Percentiles rank a stretch among this genome's conserved stretches.
These are phyloP conservation scores for Apodemia duryi DNA, from an alignment of 2,888 invertebrate genomes.

Conservation along the genomic window DNA sequence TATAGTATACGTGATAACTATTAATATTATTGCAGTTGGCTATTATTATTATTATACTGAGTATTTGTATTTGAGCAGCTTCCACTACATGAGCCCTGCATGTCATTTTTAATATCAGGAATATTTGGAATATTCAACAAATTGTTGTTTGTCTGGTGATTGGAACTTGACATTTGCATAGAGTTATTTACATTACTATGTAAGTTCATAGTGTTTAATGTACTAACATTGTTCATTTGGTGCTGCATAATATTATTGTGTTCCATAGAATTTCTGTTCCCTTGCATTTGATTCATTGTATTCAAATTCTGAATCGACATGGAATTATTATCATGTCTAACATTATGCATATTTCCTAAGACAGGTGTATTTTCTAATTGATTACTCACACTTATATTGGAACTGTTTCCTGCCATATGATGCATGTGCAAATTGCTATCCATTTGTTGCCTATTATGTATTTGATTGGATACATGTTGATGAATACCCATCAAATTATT, in stretches of 20 bases:
- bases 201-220: constrained; percentile 65
- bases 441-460: constrained; percentile 66
- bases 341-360: constrained; percentile 58
- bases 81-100: constrained; percentile 66
- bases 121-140: constrained; percentile 69
- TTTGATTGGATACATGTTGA: constrained; percentile 65
- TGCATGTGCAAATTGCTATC: constrained; percentile 70
- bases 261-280: constrained; percentile 62
- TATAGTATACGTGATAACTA: too few relatives aligned
- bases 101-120: constrained; percentile 72
- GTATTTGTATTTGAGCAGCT: constrained; percentile 61
- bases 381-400: constrained; percentile 55
- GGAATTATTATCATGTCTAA: constrained; percentile 62
- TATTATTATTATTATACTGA: constrained; percentile 52
- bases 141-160: constrained; percentile 60
- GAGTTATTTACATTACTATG: constrained; percentile 57
- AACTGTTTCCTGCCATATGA: constrained; percentile 58
- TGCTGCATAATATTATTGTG: constrained; percentile 68
- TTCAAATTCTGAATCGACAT: constrained; percentile 65
- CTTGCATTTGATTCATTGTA: constrained; percentile 65
- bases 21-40: too few relatives aligned
- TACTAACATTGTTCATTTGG: constrained; percentile 58
- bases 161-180: constrained; percentile 62
- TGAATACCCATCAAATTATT: constrained; percentile 66
- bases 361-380: constrained; percentile 60